Evolutionary conservation across 2,113 vertebrate species (phyloP).

Genomic region (Leptosomus discolor): DNA sequence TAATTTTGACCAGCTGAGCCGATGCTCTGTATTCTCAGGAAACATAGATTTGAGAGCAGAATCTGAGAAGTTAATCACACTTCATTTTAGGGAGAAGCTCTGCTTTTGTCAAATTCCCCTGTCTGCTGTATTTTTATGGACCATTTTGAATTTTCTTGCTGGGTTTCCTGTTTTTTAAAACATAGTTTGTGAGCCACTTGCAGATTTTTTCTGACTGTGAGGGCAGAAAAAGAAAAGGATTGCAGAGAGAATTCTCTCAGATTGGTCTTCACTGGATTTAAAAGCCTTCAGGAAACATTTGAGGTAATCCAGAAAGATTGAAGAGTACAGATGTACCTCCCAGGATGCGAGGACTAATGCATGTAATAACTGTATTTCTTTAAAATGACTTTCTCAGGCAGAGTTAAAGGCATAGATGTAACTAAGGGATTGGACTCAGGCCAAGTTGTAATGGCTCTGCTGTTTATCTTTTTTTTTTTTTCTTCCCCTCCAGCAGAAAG

Average conservation of each 20-base stretch:
- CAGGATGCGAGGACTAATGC: constrained; percentile 34
- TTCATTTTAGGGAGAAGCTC: background rate
- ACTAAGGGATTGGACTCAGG: background rate
- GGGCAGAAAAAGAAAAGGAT: constrained; percentile 14
- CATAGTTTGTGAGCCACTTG: background rate
- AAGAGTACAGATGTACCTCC: constrained; percentile 25
- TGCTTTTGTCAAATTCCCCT: background rate
- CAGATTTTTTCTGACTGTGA: background rate
- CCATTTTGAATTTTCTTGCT: background rate
- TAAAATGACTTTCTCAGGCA: constrained; percentile 34
- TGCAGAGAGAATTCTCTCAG: constrained; percentile 5
- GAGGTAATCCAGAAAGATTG: constrained; percentile 27
- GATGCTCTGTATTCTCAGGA: background rate
- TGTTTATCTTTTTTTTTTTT: background rate
- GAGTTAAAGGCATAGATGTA: constrained; percentile 31
- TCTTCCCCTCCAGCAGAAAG: background rate
- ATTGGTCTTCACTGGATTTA: constrained; percentile 50
- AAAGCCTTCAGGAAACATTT: constrained; percentile 63
- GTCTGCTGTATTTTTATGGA: background rate
- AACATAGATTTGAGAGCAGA: background rate
- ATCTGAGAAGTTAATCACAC: background rate
- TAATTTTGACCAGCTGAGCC: background rate
- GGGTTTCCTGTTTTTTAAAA: background rate
- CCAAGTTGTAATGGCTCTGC: background rate
- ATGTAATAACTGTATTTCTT: constrained; percentile 52